These are phyloP conservation scores for Drosophila peninsularis DNA, from an alignment of 2,888 invertebrate genomes.

Conservation along the genomic window DNA sequence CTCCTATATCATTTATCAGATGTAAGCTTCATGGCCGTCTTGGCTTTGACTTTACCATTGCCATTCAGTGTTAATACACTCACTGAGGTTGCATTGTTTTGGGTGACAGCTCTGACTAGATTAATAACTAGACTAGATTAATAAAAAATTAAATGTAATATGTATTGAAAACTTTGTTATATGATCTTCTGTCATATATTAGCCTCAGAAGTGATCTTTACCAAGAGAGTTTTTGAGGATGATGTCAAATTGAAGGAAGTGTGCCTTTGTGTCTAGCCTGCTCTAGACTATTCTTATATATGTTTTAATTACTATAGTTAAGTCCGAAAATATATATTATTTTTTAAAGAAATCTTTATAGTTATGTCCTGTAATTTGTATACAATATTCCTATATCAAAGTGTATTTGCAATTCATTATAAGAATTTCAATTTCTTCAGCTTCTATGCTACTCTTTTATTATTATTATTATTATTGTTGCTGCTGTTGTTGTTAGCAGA, in stretches of 20 bases:
- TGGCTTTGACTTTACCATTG: conserved; percentile 64
- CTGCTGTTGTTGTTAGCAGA: conserved; percentile 43
- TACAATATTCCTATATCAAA: not conserved
- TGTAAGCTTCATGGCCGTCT: conserved; percentile 70
- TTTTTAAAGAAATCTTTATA: not conserved
- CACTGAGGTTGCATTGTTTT: not conserved
- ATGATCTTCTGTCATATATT: not conserved
- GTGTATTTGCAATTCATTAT: conserved; percentile 25
- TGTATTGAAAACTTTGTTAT: too few relatives aligned
- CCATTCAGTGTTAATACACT: conserved; percentile 45
- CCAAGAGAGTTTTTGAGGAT: not conserved
- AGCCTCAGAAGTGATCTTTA: not conserved
- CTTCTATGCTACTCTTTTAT: conserved; percentile 22
- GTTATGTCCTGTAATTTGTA: not conserved
- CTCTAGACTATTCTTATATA: too few relatives aligned
- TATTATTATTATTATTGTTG: conserved; percentile 43
- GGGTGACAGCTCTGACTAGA: too few relatives aligned
- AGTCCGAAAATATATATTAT: too few relatives aligned
- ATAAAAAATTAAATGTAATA: too few relatives aligned
- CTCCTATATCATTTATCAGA: conserved; percentile 79
- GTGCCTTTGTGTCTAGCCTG: too few relatives aligned
- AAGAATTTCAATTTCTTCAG: not conserved
- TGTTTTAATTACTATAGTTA: too few relatives aligned
- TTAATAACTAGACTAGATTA: too few relatives aligned
- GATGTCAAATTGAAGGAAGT: too few relatives aligned